Evolutionary conservation across 37 sponge, comb jelly and placozoan species (phyloP).

Genomic region (Beroe forskalii): DNA sequence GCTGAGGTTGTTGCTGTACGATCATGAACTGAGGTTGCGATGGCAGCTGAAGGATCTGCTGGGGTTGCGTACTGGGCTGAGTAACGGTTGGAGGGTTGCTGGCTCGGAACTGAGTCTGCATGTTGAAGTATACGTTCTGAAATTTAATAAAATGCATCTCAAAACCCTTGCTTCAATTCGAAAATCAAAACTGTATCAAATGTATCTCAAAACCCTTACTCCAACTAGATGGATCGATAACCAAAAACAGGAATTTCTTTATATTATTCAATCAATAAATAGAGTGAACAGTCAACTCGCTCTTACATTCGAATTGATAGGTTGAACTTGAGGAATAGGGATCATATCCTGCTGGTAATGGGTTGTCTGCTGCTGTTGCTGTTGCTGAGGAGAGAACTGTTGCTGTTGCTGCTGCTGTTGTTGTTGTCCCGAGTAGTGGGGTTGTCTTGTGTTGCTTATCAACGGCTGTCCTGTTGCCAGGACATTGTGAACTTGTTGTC

Average conservation of each 20-base stretch:
- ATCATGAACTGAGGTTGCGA: conserved; percentile 16
- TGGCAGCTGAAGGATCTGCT: not conserved
- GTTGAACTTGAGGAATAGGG: conserved; percentile 44
- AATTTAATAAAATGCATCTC: no score
- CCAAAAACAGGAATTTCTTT: no score
- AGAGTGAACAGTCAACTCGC: not conserved
- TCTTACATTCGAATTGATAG: not conserved
- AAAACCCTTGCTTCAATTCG: no score
- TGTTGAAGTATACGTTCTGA: conserved; percentile 47
- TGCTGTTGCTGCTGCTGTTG: not conserved
- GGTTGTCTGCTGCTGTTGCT: not conserved
- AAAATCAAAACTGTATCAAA: no score
- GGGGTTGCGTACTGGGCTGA: no score
- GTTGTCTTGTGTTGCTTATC: not conserved
- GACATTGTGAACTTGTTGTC: not conserved
- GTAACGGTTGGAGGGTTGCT: conserved; percentile 42
- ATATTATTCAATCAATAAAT: not conserved
- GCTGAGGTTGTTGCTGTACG: no score
- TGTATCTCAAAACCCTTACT: no score
- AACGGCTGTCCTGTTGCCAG: not conserved
- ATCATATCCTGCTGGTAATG: conserved; percentile 27
- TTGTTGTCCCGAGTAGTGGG: no score
- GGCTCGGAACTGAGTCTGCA: conserved; percentile 49
- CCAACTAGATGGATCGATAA: no score
- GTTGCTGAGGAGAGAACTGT: conserved; percentile 13